A percentile compares a stretch with the other conserved stretches of the same genome.
Conservation (phyloP, 2,113 vertebrate genomes). For the Pelodiscus sinensis region DNA sequence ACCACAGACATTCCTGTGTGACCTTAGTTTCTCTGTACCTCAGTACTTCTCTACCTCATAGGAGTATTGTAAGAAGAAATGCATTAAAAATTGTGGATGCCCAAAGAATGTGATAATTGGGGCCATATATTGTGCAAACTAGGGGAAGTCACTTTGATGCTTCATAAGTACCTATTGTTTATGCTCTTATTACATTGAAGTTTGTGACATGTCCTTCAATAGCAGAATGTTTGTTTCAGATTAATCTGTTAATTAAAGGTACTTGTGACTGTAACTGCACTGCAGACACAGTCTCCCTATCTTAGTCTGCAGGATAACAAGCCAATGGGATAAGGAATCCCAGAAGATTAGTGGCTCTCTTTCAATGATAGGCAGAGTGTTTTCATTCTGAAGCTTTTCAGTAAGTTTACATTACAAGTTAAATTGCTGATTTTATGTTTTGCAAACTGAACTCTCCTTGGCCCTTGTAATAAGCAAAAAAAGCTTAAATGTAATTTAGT, state of each 20-base stretch:
- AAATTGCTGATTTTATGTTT: not conserved
- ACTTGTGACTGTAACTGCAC: not conserved
- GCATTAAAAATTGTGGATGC: not conserved
- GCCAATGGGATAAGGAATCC: not conserved
- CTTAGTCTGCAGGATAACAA: not conserved
- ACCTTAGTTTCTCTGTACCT: not conserved
- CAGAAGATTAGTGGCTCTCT: not conserved
- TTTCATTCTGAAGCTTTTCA: not conserved
- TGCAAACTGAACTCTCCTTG: not conserved
- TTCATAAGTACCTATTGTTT: not conserved
- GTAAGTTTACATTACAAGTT: not conserved
- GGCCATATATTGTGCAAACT: not conserved
- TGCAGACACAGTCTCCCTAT: not conserved
- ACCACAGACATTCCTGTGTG: not conserved
- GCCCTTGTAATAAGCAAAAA: not conserved
- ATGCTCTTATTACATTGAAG: not conserved
- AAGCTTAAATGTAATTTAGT: constrained; percentile 8
- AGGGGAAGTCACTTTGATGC: not conserved
- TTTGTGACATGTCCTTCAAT: not conserved
- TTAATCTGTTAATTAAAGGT: not conserved
- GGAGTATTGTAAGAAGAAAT: not conserved
- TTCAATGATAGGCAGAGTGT: not conserved
- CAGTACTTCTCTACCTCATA: not conserved
- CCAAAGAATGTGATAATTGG: not conserved
- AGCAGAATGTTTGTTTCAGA: not conserved